These are phyloP conservation scores for Drosophila bunnanda DNA, from an alignment of 2,888 invertebrate species.

Conservation along the genomic window DNA sequence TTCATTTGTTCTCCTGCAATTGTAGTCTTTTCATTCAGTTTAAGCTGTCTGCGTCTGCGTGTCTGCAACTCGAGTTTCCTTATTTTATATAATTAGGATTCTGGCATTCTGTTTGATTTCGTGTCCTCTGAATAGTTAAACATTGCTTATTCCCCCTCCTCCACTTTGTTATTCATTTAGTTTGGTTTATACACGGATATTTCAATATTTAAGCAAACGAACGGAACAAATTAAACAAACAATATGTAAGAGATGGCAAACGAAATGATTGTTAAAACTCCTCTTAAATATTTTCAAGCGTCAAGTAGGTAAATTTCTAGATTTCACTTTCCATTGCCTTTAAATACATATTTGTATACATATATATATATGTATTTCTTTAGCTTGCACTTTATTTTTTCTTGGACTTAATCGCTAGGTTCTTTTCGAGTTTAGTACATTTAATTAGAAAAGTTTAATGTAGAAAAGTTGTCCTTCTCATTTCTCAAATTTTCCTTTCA, in stretches of 20 bases:
- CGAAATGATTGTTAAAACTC: slow-evolving; percentile 19
- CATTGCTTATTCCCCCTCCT: slow-evolving; percentile 5
- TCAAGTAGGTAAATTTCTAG: slow-evolving; percentile 29
- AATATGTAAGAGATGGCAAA: slow-evolving; percentile 35
- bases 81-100: slow-evolving; percentile 45
- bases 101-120: slow-evolving; percentile 43
- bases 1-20: slow-evolving; percentile 16
- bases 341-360: slow-evolving; percentile 41
- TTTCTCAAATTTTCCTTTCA: slow-evolving; percentile 19
- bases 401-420: slow-evolving; percentile 31
- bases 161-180: neutral
- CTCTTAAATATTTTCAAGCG: slow-evolving; percentile 8
- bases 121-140: slow-evolving; percentile 31
- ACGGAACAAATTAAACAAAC: slow-evolving; percentile 21
- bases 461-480: slow-evolving; percentile 43
- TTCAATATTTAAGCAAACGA: slow-evolving; percentile 30
- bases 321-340: slow-evolving; percentile 33
- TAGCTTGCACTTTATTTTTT: slow-evolving; percentile 22
- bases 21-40: slow-evolving; percentile 34
- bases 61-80: slow-evolving; percentile 25
- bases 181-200: slow-evolving; percentile 28
- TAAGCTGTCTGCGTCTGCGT: slow-evolving; percentile 31
- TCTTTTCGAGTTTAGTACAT: slow-evolving; percentile 58
- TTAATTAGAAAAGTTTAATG: slow-evolving; percentile 66
- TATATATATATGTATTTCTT: slow-evolving; percentile 21